These are phyloP conservation scores for Myxocyprinus asiaticus DNA, from an alignment of 2,113 vertebrate genomes.

Conservation along the genomic window DNA sequence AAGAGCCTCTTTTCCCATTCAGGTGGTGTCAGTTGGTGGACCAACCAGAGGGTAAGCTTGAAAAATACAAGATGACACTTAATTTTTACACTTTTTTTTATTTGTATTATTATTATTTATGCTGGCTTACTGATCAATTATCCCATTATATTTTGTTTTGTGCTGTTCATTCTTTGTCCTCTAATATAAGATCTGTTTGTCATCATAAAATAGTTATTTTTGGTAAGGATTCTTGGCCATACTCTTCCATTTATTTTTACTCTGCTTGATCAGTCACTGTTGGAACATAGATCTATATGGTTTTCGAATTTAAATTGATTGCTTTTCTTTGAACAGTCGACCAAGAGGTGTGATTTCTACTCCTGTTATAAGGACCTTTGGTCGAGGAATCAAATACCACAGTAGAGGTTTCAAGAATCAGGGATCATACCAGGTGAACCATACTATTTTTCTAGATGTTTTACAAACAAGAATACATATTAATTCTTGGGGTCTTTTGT, in stretches of 20 bases:
- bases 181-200: not conserved
- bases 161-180: not conserved
- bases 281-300: not conserved
- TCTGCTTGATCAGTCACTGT: not conserved
- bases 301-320: not conserved
- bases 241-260: too few species aligned
- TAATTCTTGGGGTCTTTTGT: too few species aligned
- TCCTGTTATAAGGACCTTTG: constrained; percentile 90
- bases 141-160: not conserved
- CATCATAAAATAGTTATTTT: too few species aligned
- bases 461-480: too few species aligned
- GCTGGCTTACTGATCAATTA: not conserved
- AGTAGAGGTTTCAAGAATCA: constrained; percentile 87
- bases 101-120: not conserved
- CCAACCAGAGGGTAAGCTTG: constrained; percentile 83
- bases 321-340: constrained; percentile 69
- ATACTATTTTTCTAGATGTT: too few species aligned
- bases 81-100: not conserved
- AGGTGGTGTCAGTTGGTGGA: constrained; percentile 94
- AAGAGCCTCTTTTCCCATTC: constrained; percentile 85
- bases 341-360: constrained; percentile 92
- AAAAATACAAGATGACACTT: not conserved
- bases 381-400: constrained; percentile 85
- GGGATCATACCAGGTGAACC: constrained; percentile 80
- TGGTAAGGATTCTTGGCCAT: too few species aligned